Evolutionary conservation across 35 echinoderm and acorn worm genomes (phyloP), one percentile per base, ranked within the genome.

Genomic region (Heliocidaris erythrogramma): DNA sequence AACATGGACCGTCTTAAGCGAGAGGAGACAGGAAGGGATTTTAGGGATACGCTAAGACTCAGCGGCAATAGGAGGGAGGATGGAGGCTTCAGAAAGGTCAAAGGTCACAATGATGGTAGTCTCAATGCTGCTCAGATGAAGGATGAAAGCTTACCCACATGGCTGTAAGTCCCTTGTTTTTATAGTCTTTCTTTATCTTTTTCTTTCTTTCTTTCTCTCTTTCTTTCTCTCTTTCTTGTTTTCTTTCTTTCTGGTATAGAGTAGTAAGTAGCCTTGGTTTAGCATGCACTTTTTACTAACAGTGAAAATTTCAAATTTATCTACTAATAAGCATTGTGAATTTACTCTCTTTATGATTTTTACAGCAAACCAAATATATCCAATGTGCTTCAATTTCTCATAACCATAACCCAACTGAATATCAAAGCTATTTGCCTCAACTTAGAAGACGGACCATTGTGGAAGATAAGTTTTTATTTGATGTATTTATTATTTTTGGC

Each of bases 41-140:
- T 96, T 18, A 88, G 94, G 31, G 71, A 56, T 89, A 94, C 94
- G 27, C 49, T 94, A 10, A 90, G 86, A 31, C 88, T 92, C 0
- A 94, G 94, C 49, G 94, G 71, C 32, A 96, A 95, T 42, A 94
- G 92, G 32, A 65, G 95, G 49, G 95, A 96, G 42, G 96, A 96
- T 49, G 92, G 61, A 35, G 96, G 96, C 13, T 49, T 85, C 47
- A 85, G 96, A n/a, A 95, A 97, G 31, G 95, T 93, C 27, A 97
- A 94, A 90, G 95, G 93, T 47, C 96, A 97, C 47, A 88, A 95
- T 30, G 96, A 97, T 35, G 96, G 92, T 32, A 97, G 96, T 71
- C 53, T 94, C 30, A 56, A 56, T 18, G 27, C 60, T 30, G 93
- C 48, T 30, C 59, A 35, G 47, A 94, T 59, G 48, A 92, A 35